phyloP scores from a whole-genome alignment of 2,797 vertebrate genomes.

The Nyctalus aviator region DNA sequence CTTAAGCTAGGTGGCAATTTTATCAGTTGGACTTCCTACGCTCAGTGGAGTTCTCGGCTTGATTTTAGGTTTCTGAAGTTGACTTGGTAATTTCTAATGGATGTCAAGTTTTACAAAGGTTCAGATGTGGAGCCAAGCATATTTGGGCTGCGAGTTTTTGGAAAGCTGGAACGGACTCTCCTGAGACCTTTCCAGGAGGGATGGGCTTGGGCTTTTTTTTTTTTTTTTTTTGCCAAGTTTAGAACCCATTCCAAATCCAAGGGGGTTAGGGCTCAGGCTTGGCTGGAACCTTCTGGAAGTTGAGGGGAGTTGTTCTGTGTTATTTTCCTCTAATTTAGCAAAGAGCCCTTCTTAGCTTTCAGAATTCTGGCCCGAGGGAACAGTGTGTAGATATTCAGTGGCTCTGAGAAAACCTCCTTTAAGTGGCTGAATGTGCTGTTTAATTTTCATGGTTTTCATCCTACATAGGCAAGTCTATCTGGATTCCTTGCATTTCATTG shows the following conservation, averaged over 20 bases:
- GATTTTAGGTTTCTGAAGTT: conserved; percentile 58
- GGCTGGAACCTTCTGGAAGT: conserved; percentile 52
- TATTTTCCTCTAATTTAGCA: conserved; percentile 75
- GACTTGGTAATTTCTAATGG: conserved; percentile 75
- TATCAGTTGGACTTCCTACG: neutral
- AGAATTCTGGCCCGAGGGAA: conserved; percentile 56
- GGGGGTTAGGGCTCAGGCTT: conserved; percentile 50
- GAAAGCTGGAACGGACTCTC: conserved; percentile 74
- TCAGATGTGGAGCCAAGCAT: conserved; percentile 72
- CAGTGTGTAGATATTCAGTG: neutral
- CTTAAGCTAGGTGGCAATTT: conserved; percentile 35
- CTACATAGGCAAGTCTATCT: neutral
- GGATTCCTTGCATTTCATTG: neutral
- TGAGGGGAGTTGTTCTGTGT: conserved; percentile 42
- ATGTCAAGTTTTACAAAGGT: conserved; percentile 74
- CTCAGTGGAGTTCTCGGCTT: conserved; percentile 3
- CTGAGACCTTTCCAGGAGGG: conserved; percentile 75
- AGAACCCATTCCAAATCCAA: conserved; percentile 72
- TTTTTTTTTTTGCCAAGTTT: conserved; percentile 58
- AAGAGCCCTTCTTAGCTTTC: conserved; percentile 64
- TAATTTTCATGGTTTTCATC: conserved; percentile 32
- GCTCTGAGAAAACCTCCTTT: conserved; percentile 56
- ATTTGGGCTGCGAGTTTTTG: conserved; percentile 67
- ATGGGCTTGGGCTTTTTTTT: conserved; percentile 18
- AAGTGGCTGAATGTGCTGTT: conserved; percentile 10